A percentile compares a stretch with the other conserved stretches of the same genome.
Evolutionary conservation across 2,797 vertebrate species (phyloP).

Genomic region (Vultur gryphus): DNA sequence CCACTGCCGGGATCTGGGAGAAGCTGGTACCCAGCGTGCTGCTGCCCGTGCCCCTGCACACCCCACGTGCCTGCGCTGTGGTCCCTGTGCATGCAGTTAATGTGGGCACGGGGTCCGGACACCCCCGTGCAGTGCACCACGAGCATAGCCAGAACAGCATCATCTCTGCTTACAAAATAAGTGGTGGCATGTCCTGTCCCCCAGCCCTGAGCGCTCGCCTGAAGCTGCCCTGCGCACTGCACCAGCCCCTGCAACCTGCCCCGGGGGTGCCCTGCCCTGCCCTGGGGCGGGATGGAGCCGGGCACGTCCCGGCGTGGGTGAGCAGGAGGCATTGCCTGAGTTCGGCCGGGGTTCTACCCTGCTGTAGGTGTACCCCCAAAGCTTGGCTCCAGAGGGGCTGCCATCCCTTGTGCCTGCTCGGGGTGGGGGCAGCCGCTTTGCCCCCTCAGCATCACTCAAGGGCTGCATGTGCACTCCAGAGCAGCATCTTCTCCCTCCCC

Average conservation of each 20-base stretch:
- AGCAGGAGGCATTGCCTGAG: too few species aligned
- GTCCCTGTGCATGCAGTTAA: background rate
- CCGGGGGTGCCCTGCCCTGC: background rate
- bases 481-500: background rate
- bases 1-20: fast-evolving
- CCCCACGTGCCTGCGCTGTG: fast-evolving
- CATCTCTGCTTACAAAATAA: background rate
- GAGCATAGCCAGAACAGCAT: too few species aligned
- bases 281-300: background rate
- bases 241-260: too few species aligned
- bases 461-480: background rate
- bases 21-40: background rate
- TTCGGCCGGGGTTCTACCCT: background rate
- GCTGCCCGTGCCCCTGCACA: background rate
- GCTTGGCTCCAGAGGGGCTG: background rate
- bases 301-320: fast-evolving
- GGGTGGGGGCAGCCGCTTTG: fast-evolving
- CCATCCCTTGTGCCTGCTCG: background rate
- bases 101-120: fast-evolving
- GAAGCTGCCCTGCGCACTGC: background rate
- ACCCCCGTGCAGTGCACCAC: fast-evolving
- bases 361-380: too few species aligned
- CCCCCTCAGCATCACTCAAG: background rate
- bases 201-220: too few species aligned
- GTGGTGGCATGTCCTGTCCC: background rate